A percentile compares a stretch with the other conserved stretches of the same genome.
Conservation (phyloP, 1,140 invertebrate genomes). For the Pseudomyrmex cubaensis region DNA sequence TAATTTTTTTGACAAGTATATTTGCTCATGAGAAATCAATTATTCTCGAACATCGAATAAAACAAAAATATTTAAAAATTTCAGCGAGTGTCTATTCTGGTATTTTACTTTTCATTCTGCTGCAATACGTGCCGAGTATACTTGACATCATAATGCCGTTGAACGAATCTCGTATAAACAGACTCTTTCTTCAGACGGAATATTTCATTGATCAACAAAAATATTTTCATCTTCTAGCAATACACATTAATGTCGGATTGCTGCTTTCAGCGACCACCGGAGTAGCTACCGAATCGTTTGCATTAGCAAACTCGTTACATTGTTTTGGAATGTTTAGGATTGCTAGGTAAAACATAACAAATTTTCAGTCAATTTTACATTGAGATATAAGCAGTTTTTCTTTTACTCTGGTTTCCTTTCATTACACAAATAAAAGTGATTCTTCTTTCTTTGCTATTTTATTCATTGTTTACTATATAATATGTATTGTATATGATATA, state of each 20-base stretch:
- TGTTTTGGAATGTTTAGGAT: slow-evolving; percentile 39
- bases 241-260: slow-evolving; percentile 52
- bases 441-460: neutral
- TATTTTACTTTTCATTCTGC: neutral
- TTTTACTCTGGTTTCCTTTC: no score
- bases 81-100: neutral
- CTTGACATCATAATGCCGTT: slow-evolving; percentile 10
- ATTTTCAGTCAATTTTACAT: neutral
- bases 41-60: neutral
- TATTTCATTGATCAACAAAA: slow-evolving; percentile 46
- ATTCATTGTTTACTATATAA: neutral
- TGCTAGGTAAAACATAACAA: slow-evolving; percentile 15
- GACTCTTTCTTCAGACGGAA: slow-evolving; percentile 3
- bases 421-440: no score
- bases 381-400: no score
- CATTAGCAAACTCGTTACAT: slow-evolving; percentile 9
- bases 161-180: slow-evolving; percentile 27
- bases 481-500: no score
- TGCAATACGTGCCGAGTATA: neutral
- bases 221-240: slow-evolving; percentile 56
- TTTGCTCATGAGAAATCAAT: neutral
- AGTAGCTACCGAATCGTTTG: slow-evolving; percentile 58
- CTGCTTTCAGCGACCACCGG: slow-evolving; percentile 41
- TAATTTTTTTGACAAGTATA: no score
- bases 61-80: slow-evolving; percentile 7